Percentiles rank a stretch among this genome's conserved stretches.
These are phyloP conservation scores for Apis cerana DNA, from an alignment of 1,140 invertebrate species.

Conservation along the genomic window DNA sequence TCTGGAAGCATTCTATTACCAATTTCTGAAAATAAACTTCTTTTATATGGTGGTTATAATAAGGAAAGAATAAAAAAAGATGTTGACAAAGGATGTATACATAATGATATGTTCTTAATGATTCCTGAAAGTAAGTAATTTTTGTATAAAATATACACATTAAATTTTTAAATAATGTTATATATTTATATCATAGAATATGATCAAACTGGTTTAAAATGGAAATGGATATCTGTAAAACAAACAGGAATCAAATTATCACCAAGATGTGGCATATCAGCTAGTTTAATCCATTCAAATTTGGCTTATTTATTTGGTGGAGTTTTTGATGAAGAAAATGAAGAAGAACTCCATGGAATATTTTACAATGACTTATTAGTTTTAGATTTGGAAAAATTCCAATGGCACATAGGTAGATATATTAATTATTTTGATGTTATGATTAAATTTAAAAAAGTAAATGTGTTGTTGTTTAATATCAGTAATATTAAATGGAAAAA, in stretches of 20 bases:
- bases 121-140: slow-evolving; percentile 83
- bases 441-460: background rate
- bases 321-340: slow-evolving; percentile 90
- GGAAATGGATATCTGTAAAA: slow-evolving; percentile 89
- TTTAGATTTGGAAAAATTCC: slow-evolving; percentile 88
- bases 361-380: slow-evolving; percentile 92
- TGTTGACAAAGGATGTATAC: slow-evolving; percentile 89
- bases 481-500: slow-evolving; percentile 82
- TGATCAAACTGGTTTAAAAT: slow-evolving; percentile 85
- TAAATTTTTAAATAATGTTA: background rate
- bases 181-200: slow-evolving; percentile 80
- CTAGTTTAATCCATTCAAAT: slow-evolving; percentile 81
- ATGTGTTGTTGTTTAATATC: background rate
- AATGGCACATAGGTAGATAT: slow-evolving; percentile 84
- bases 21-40: slow-evolving; percentile 80
- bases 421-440: background rate
- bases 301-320: slow-evolving; percentile 89
- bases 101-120: slow-evolving; percentile 92
- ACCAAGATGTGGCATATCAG: slow-evolving; percentile 86
- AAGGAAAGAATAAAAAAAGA: slow-evolving; percentile 84
- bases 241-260: slow-evolving; percentile 85
- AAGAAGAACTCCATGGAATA: slow-evolving; percentile 89
- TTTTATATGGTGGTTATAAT: slow-evolving; percentile 93
- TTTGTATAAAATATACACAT: background rate
- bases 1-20: slow-evolving; percentile 86